Base-by-base conservation (phyloP, 2,113 vertebrate species). In the Pachycephala philippinensis region DNA sequence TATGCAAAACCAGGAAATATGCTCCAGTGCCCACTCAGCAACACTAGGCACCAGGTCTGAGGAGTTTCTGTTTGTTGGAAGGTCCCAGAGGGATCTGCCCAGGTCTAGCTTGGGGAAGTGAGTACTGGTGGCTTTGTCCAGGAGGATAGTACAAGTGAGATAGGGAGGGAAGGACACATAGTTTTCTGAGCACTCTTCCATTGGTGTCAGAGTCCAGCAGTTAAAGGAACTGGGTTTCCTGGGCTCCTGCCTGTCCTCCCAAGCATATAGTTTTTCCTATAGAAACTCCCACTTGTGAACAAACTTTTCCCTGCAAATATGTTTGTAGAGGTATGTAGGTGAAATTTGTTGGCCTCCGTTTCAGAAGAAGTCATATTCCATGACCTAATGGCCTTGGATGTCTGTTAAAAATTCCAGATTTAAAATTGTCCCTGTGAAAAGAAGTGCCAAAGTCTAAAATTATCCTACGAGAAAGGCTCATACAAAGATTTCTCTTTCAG, bases 321-420 rank as follows among this genome's bases (percentile, higher is more conserved):
- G 10, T 88, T 81, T 40, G 15, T 16, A 71, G 35, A 75, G 26
- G 13, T 53, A 64, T 42, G 7, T 53, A 27, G 81, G 70, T 90
- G 84, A 95, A 94, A 94, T 59, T 66, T 45, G 26, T 23, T 83
- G 54, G 63, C 50, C 50, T 33, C 4, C 0, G 0, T 83, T 96
- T 91, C 75, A 70, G 74, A 72, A 89, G 26, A 56, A 84, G 50
- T 63, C 70, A 11, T 91, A 47, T 87, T 94, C 66, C 70, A 54
- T 93, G 81, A 87, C 75, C 64, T 81, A 50, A 84, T 68, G 72
- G 64, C 64, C 63, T 83, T 72, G 50, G 18, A 80, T 45, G 66
- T 40, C 57, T 84, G 28, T 39, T 63, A 82, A 85, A 83, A 50
- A 72, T 91, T 95, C 78, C 78, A 83, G 63, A 57, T 90, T 96